These are phyloP conservation scores for Druceiella hillmani DNA, from an alignment of 2,888 invertebrate genomes.

Conservation along the genomic window DNA sequence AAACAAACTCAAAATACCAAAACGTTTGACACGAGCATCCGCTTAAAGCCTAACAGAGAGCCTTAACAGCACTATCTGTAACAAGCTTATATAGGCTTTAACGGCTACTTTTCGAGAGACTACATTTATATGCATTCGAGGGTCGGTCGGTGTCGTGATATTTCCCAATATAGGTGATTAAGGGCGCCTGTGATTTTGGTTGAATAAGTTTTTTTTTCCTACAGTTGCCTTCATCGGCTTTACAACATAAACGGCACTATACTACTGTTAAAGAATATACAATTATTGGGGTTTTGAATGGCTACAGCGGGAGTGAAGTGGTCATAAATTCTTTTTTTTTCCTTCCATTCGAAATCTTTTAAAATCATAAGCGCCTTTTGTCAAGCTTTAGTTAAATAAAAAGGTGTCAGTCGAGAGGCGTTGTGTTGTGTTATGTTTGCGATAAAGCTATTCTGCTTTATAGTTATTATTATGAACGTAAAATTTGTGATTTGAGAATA, in stretches of 20 bases:
- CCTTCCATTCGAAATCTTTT: slow-evolving; percentile 40
- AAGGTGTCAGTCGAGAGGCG: slow-evolving; percentile 34
- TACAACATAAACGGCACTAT: slow-evolving; percentile 44
- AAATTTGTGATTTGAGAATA: too few relatives aligned
- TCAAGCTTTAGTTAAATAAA: slow-evolving; percentile 38
- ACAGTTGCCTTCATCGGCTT: slow-evolving; percentile 41
- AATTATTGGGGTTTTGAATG: slow-evolving; percentile 52
- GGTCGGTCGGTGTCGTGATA: slow-evolving; percentile 48
- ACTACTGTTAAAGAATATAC: slow-evolving; percentile 55
- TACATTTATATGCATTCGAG: slow-evolving; percentile 37
- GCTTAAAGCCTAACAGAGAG: too few relatives aligned
- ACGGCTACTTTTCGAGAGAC: slow-evolving; percentile 38
- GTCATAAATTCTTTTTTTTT: slow-evolving; percentile 50
- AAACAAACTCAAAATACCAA: slow-evolving; percentile 55
- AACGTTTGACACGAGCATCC: slow-evolving; percentile 56
- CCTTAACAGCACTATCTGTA: too few relatives aligned
- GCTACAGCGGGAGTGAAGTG: slow-evolving; percentile 53
- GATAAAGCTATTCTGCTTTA: too few relatives aligned
- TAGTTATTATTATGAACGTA: too few relatives aligned
- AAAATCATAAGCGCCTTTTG: slow-evolving; percentile 42
- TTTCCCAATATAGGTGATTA: slow-evolving; percentile 55
- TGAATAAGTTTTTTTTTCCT: slow-evolving; percentile 46
- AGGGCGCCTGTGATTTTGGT: slow-evolving; percentile 53
- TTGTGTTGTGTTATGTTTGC: slow-evolving; percentile 31
- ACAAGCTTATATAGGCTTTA: slow-evolving; percentile 39